Percentiles rank a stretch among this genome's conserved stretches.
phyloP scores from a whole-genome alignment of 2,797 vertebrate species.

The Melopsittacus undulatus region DNA sequence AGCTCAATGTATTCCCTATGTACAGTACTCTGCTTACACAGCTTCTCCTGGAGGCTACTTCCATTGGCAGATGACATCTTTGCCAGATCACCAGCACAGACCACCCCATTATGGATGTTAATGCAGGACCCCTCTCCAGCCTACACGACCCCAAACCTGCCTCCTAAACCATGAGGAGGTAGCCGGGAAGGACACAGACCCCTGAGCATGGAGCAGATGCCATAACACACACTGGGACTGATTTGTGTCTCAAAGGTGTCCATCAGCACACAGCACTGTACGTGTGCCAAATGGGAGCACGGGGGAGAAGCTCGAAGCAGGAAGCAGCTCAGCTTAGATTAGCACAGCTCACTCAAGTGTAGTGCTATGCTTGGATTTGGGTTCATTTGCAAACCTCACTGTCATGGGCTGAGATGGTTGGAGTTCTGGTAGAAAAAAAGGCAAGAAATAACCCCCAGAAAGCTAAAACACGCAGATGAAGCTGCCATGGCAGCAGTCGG shows the following conservation, averaged over 20 bases:
- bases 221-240: not conserved
- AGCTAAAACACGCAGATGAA: not conserved
- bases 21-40: not conserved
- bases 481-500: not conserved
- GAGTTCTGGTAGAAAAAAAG: not conserved
- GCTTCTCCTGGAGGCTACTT: not conserved
- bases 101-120: rapidly evolving
- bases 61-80: not conserved
- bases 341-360: slow-evolving; percentile 26
- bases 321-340: slow-evolving; percentile 49
- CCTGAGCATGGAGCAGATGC: not conserved
- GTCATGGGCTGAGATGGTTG: not conserved
- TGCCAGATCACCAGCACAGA: not conserved
- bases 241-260: slow-evolving; percentile 8
- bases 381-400: slow-evolving; percentile 12
- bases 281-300: not conserved
- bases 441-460: not conserved
- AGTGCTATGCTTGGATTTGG: slow-evolving; percentile 55
- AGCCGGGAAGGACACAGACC: not conserved
- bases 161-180: not conserved
- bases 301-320: slow-evolving; percentile 40
- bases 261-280: not conserved
- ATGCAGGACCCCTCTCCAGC: not conserved
- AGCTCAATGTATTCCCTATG: rapidly evolving
- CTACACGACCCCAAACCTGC: not conserved